Percentiles rank a stretch among this genome's conserved stretches.
phyloP scores from a whole-genome alignment of 2,113 vertebrate species.

The Amazona vittata region DNA sequence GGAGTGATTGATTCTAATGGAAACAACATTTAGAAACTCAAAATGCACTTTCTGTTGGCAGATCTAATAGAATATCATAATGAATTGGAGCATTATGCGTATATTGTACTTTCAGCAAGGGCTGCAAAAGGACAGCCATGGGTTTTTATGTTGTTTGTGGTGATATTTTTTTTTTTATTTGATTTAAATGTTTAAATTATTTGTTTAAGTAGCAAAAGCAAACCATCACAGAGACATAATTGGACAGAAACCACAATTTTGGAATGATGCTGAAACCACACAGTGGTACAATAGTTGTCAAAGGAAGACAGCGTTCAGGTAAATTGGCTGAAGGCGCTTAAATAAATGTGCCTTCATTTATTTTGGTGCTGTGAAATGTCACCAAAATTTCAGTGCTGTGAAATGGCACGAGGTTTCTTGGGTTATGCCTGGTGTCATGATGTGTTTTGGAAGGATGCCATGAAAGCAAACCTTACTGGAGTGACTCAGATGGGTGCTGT shows the following conservation, averaged over 20 bases:
- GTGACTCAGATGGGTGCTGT: neutral
- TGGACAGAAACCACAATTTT: neutral
- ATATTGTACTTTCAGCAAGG: constrained; percentile 51
- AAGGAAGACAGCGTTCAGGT: neutral
- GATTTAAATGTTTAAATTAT: constrained; percentile 36
- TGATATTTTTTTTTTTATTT: neutral
- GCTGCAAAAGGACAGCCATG: constrained; percentile 51
- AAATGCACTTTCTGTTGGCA: constrained; percentile 81
- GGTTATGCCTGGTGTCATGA: neutral
- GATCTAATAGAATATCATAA: constrained; percentile 69
- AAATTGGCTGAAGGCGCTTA: neutral
- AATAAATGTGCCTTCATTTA: neutral
- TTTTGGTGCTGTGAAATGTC: neutral
- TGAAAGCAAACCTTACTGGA: neutral
- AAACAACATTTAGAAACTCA: constrained; percentile 87
- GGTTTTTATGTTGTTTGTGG: neutral
- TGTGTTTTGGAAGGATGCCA: neutral
- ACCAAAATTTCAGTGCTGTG: neutral
- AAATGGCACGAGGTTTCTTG: neutral
- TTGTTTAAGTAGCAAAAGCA: constrained; percentile 7
- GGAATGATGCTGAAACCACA: neutral
- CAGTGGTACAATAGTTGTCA: neutral
- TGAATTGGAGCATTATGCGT: constrained; percentile 68
- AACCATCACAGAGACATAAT: neutral
- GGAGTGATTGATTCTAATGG: constrained; percentile 92